Conservation (phyloP, 2,888 invertebrate genomes). For the Malthinus flaveolus region DNA sequence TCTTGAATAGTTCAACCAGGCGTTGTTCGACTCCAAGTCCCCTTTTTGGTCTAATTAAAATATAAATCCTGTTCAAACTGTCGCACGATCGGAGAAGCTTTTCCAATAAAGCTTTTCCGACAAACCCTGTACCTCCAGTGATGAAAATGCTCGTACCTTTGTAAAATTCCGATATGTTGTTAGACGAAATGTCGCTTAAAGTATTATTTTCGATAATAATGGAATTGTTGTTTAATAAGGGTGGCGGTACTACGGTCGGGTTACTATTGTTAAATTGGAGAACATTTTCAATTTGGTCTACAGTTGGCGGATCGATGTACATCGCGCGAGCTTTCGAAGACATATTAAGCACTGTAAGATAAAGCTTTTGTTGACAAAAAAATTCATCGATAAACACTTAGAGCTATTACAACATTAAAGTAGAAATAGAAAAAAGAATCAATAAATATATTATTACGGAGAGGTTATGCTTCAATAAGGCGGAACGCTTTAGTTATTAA, state of each 20-base stretch:
- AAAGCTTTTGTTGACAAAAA: too few relatives aligned
- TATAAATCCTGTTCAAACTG: constrained; percentile 73
- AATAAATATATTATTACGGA: too few relatives aligned
- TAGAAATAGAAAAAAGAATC: too few relatives aligned
- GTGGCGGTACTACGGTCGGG: constrained; percentile 2
- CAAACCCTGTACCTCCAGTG: constrained; percentile 73
- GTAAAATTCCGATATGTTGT: constrained; percentile 47
- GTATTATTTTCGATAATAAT: constrained; percentile 3
- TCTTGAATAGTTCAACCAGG: constrained; percentile 73
- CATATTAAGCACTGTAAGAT: too few relatives aligned
- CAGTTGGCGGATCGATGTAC: constrained; percentile 9
- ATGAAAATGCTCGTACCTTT: constrained; percentile 48
- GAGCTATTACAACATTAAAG: too few relatives aligned
- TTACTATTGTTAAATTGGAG: not conserved
- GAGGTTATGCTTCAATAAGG: too few relatives aligned
- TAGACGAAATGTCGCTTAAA: constrained; percentile 25
- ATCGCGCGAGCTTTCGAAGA: constrained; percentile 14
- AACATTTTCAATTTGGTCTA: not conserved
- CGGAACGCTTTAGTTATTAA: too few relatives aligned
- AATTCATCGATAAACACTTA: too few relatives aligned
- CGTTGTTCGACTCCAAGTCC: constrained; percentile 72
- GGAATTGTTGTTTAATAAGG: constrained; percentile 2
- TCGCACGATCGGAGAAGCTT: constrained; percentile 87
- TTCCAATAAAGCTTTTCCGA: constrained; percentile 91
- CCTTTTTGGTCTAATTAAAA: constrained; percentile 77